phyloP scores from a whole-genome alignment of 2,797 vertebrate genomes.

The Lepus oiostolus region DNA sequence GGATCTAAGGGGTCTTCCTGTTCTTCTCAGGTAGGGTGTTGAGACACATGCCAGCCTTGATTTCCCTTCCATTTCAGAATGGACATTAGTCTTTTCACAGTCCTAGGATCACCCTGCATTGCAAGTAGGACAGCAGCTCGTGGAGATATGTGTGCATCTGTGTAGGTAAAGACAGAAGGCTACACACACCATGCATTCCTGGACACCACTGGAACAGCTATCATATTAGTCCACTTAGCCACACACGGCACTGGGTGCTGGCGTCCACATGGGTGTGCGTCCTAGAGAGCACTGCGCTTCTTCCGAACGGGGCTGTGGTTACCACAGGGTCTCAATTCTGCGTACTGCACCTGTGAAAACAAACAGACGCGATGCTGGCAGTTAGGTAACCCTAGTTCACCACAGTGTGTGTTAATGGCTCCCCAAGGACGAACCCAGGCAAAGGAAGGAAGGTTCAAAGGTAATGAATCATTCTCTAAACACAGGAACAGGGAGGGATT shows the following conservation, averaged over 20 bases:
- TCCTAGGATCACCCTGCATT: rapidly evolving
- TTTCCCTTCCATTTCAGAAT: neutral
- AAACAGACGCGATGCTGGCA: conserved; percentile 93
- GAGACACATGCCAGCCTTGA: conserved; percentile 31
- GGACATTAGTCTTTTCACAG: neutral
- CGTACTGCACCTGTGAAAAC: conserved; percentile 99
- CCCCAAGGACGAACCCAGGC: conserved; percentile 93
- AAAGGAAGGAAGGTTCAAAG: conserved; percentile 93
- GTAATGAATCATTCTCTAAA: conserved; percentile 99
- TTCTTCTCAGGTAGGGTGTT: conserved; percentile 54
- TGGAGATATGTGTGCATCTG: neutral
- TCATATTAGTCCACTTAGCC: conserved; percentile 57
- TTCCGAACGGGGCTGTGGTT: conserved; percentile 92
- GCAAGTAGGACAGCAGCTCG: neutral
- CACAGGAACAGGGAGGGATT: conserved; percentile 97
- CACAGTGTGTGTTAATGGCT: conserved; percentile 94
- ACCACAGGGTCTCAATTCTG: conserved; percentile 92
- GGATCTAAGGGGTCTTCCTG: conserved; percentile 38
- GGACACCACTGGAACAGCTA: neutral
- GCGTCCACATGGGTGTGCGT: conserved; percentile 35
- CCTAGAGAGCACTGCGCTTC: conserved; percentile 91
- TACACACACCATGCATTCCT: neutral
- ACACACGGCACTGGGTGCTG: neutral
- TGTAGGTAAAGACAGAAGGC: neutral
- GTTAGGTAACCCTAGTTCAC: conserved; percentile 95